A percentile compares a stretch with the other conserved stretches of the same genome.
Evolutionary conservation across 2,888 invertebrate species (phyloP).

Genomic region (Tiliacea citrago): DNA sequence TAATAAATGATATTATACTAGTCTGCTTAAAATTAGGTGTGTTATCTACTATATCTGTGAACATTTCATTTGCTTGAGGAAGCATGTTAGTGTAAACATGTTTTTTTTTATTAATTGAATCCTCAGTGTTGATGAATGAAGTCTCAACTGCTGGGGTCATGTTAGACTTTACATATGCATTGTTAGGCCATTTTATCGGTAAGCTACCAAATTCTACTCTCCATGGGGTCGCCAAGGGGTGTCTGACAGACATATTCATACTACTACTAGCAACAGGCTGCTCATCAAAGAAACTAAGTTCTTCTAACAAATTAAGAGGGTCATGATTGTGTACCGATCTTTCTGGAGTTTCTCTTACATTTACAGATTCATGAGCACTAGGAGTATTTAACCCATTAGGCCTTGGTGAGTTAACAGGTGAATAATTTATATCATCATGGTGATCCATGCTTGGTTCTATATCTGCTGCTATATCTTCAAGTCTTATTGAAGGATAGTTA

Average conservation of each 20-base stretch:
- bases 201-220: constrained; percentile 84
- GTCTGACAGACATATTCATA: constrained; percentile 81
- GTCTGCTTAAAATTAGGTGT: constrained; percentile 82
- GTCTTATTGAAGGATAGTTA: constrained; percentile 77
- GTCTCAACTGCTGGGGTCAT: constrained; percentile 89
- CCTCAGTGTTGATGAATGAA: constrained; percentile 82
- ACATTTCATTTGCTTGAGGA: constrained; percentile 70
- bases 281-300: constrained; percentile 86
- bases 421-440: constrained; percentile 80
- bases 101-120: constrained; percentile 77
- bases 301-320: constrained; percentile 80
- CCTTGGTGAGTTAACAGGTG: constrained; percentile 81
- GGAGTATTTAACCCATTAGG: constrained; percentile 58
- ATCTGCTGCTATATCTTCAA: constrained; percentile 85
- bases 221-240: constrained; percentile 87
- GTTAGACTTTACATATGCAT: constrained; percentile 86
- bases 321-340: constrained; percentile 70
- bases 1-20: constrained; percentile 87
- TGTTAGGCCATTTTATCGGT: constrained; percentile 86
- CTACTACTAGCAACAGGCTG: constrained; percentile 86
- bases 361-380: constrained; percentile 18
- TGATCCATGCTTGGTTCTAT: constrained; percentile 75
- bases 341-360: constrained; percentile 47
- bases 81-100: constrained; percentile 86
- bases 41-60: constrained; percentile 73